Base-by-base conservation (phyloP, 2,113 vertebrate species). In the Echinops telfairi region DNA sequence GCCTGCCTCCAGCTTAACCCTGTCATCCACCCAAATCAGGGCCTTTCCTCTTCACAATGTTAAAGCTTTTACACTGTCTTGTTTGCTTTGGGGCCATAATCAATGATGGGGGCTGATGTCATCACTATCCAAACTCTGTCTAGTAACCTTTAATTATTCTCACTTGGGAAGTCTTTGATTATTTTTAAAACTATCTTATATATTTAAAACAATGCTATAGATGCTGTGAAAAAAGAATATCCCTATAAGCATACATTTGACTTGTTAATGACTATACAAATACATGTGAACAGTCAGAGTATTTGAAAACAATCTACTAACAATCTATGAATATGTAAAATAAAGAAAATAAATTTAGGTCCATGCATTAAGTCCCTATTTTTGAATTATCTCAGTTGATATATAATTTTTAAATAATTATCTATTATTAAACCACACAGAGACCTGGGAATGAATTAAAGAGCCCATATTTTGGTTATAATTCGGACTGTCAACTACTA, bases 281-380 rank as follows among this genome's bases (percentile, higher is more conserved):
- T 66, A 90, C 78, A 87, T 68, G 31, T 78, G 2, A 53, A 11
- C 38, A 89, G 20, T 70, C 3, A 79, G 27, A 68, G 68, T 25
- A 89, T 82, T 82, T 96, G n/a, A 10, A 87, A 83, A 80, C 88
- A 4, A 57, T 7, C 27, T 53, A 53, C 47, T 53, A 53, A 53
- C 12, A 53, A 53, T 53, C 47, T 53, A 53, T 53, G 47, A 53
- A 9, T 53, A 53, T 53, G 12, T 53, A 53, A 53, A 53, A 53
- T 2, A 53, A 53, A 53, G 47, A 53, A 53, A 14, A 53, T 53
- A 53, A 10, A 53, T 14, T 53, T 53, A 53, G 5, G 47, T 53
- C 47, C 47, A 53, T 53, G 47, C 47, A 14, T 53, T 53, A 4
- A 53, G 47, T 53, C 12, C 47, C 47, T 53, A 53, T 53, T 53